Evolutionary conservation across 2,888 invertebrate genomes (phyloP).

Genomic region (Cosmopolites sordidus): DNA sequence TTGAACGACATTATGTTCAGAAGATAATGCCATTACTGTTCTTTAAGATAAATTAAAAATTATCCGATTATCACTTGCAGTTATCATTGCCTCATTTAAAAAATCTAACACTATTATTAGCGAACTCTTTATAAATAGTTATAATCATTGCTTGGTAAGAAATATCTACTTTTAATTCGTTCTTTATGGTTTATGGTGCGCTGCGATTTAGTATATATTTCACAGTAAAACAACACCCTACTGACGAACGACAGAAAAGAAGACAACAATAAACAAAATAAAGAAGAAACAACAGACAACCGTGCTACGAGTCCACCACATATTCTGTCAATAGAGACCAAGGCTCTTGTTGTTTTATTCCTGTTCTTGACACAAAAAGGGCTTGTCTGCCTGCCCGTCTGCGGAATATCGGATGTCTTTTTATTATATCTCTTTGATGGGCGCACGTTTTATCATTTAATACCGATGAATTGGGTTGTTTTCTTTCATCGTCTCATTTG

Average conservation of each 20-base stretch:
- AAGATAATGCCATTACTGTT: too few species aligned
- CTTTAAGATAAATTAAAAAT: too few species aligned
- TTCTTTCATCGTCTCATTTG: neutral
- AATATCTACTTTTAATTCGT: too few species aligned
- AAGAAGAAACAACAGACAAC: neutral
- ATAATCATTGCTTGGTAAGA: too few species aligned
- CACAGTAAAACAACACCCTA: too few species aligned
- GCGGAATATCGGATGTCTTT: constrained; percentile 17
- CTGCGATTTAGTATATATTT: too few species aligned
- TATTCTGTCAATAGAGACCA: neutral
- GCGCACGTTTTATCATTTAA: constrained; percentile 21
- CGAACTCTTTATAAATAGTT: too few species aligned
- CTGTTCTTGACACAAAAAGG: constrained; percentile 23
- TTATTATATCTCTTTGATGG: constrained; percentile 22
- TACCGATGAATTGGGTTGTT: constrained; percentile 9
- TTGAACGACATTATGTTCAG: too few species aligned
- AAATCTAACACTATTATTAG: too few species aligned
- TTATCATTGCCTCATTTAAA: too few species aligned
- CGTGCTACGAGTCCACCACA: neutral
- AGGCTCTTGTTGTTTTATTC: constrained; percentile 15
- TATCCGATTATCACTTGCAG: too few species aligned
- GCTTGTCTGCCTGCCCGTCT: constrained; percentile 11
- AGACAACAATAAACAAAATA: neutral
- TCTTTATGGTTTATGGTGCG: too few species aligned
- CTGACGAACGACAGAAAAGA: neutral